Percentiles rank a stretch among this genome's conserved stretches.
phyloP scores from a whole-genome alignment of 2,797 vertebrate genomes.

The Channallabes apus region DNA sequence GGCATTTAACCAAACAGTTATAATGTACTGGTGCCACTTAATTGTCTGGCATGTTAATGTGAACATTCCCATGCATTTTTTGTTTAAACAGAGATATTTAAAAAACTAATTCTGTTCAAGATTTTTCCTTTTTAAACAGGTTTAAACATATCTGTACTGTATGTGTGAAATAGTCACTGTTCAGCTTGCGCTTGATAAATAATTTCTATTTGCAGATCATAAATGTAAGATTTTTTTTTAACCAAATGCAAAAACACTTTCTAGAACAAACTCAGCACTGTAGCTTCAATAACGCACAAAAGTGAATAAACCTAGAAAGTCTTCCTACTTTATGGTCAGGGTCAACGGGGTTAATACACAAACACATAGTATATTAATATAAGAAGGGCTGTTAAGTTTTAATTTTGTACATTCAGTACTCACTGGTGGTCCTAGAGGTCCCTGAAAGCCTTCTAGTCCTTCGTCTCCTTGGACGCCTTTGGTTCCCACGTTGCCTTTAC shows the following conservation, averaged over 20 bases:
- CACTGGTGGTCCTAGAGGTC: constrained; percentile 73
- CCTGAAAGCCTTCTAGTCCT: constrained; percentile 72
- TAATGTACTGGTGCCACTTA: neutral
- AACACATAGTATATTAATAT: neutral
- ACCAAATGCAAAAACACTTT: neutral
- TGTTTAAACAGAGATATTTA: neutral
- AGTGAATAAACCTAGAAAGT: neutral
- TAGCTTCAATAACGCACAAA: neutral
- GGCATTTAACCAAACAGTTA: neutral
- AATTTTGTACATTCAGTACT: constrained; percentile 52
- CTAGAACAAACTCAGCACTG: neutral
- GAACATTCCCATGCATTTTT: neutral
- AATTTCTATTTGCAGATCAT: neutral
- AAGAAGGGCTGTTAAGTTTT: neutral
- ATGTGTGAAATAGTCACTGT: no score
- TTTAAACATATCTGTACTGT: neutral
- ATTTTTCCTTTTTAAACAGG: neutral
- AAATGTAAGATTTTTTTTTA: neutral
- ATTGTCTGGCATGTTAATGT: neutral
- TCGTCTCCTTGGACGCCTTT: constrained; percentile 74
- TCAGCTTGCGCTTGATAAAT: neutral
- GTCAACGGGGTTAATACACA: neutral
- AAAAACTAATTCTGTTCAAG: neutral
- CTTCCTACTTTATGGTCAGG: neutral
- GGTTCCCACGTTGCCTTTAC: constrained; percentile 67